Evolutionary conservation across 2,888 invertebrate genomes (phyloP), one percentile per base, ranked within the genome.

Genomic region (Spilosoma lubricipeda): DNA sequence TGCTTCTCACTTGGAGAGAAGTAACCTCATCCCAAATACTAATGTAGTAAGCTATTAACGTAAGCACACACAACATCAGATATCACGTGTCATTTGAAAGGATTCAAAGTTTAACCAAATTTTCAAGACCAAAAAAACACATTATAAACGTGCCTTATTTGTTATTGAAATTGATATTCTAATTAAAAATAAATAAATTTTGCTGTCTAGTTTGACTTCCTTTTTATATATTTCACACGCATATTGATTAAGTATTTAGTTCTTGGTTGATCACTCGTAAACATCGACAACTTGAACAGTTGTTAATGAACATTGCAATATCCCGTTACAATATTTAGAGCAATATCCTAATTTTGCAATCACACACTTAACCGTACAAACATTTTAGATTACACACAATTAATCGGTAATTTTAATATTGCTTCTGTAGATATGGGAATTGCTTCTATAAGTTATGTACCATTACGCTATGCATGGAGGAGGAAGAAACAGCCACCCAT

Each of bases 301-400:
- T 15, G 36, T 5, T 52, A 23, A 39, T 39, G 39, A 39, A 56
- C n/a, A 39, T 56, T 69, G 70, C 63, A 70, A 70, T 70, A 70
- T 70, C 70, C 70, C n/a, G 15, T 20, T 52, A 27, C 3, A 71
- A 56, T 39, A 33, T 39, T 27, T 27, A 39, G 52, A 71, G 66
- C 66, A 66, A 71, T 71, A 71, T 71, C 52, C 70, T 70, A 63
- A 15, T 69, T 33, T 42, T 63, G 70, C 70, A 63, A 63, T 63
- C 39, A 27, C n/a, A 63, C 30, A 20, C 36, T 59, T 70, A 33
- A 36, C n/a, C 27, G 36, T 59, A 7, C 11, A 36, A 30, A 18
- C 64, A 13, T 64, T 64, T 33, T 64, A 20, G 27, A 59, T n/a
- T 56, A 56, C 56, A 11, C 9, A 27, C 3, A n/a, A 13, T 56